Evolutionary conservation across 2,113 vertebrate species (phyloP).

Genomic region (Rattus norvegicus): DNA sequence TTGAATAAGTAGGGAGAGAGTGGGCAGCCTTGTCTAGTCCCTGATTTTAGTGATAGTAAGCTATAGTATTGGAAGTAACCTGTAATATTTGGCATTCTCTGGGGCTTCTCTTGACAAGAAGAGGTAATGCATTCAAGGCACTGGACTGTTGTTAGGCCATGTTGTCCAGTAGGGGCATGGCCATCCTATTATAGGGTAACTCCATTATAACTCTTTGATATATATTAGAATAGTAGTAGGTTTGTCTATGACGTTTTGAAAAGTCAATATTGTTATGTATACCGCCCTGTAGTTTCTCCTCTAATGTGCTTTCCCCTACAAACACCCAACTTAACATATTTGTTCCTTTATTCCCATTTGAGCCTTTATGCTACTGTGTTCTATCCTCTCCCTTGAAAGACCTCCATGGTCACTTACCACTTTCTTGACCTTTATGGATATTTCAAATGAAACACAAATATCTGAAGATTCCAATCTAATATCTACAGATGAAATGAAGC

Average conservation of each 20-base stretch:
- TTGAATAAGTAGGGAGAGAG: no score
- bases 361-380: neutral
- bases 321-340: neutral
- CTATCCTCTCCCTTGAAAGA: neutral
- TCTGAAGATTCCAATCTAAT: neutral
- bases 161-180: neutral
- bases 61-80: neutral
- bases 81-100: neutral
- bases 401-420: neutral
- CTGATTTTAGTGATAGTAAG: neutral
- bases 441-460: neutral
- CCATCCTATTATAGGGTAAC: neutral
- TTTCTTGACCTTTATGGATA: neutral
- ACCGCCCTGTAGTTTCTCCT: neutral
- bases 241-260: neutral
- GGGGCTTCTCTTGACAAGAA: neutral
- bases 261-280: neutral
- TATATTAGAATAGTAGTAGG: neutral
- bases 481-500: neutral
- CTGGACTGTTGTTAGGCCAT: neutral
- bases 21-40: no score
- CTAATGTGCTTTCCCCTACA: neutral
- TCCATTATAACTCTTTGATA: neutral
- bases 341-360: neutral
- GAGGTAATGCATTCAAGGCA: neutral